Base-by-base conservation (phyloP, 2,113 vertebrate species). In the Morone chrysops region DNA sequence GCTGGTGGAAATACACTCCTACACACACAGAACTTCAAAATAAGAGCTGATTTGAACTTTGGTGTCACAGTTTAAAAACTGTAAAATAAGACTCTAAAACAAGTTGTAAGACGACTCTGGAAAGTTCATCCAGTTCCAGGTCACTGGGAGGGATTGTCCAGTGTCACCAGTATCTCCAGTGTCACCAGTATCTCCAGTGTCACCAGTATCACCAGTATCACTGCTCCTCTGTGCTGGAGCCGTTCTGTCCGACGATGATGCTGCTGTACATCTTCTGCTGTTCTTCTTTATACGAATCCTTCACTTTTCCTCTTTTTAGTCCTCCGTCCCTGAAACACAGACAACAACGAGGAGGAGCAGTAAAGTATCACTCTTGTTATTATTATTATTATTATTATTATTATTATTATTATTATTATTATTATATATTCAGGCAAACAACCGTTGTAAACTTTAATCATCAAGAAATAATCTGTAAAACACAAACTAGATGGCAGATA, bases 211-310 rank as follows among this genome's bases (percentile, higher is more conserved):
- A 31, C 48, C 48, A 18, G 48, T 20, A 0, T 69, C 53, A 68
- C 8, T 57, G 22, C 5, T 72, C 70, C 1, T 70, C 31, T 25
- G 57, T 6, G 36, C 0, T 85, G 56, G 79, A 51, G 67, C 16
- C 90, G 13, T 96, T 96, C 91, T 89, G 82, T 47, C 96, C 96
- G 18, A 95, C 91, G 0, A 99, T 94, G 94, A 97, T 96, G 89
- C 94, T 97, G 96, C 98, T 99, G 92, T 99, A 99, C 87, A 95
- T 96, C 87, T 97, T 98, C 96, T 99, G 98, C 63, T 99, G 97
- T 36, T 97, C 96, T 78, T 99, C 96, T 90, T 93, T 97, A 14
- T 95, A 97, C 0, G 93, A 93, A 0, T 98, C 96, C 89, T 99
- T 99, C 80, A 99, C 98, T 85, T 97, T 98, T 0, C 80, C 96